Base-by-base conservation (phyloP, 2,797 vertebrate genomes). In the Gadopsis bispinosus region DNA sequence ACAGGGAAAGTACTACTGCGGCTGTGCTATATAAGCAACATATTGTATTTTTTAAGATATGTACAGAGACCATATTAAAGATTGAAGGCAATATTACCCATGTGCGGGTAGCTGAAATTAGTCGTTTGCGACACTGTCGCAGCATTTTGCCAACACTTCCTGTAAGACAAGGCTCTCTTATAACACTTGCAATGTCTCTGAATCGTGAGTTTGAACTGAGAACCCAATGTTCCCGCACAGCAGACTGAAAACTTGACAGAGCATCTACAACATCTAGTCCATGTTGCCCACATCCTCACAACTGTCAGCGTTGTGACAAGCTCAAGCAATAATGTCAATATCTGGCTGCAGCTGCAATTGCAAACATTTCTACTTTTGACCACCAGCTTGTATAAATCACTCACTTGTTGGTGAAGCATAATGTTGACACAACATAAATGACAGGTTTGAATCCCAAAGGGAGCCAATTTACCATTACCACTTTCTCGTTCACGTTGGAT, bases 81-180 rank as follows among this genome's bases (percentile, higher is more conserved):
- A 37, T 68, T 58, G 16, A 55, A 51, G 12, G 5, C 8, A 55
- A 16, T 64, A 56, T 62, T 59, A 61, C 7, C 5, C 41, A n/a
- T 56, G n/a, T 31, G 11, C 6, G 1, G 13, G 48, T 20, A 67
- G 10, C 16, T 31, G 12, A 71, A 45, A 58, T 47, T 45, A 65
- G 26, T 54, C 13, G 51, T 12, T 64, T 47, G 61, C n/a, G 61
- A 64, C 53, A 48, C 20, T 69, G 70, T 54, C 65, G 51, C 17
- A 74, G 58, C 14, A n/a, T 65, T 69, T 77, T 26, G 51, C 29
- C 51, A 69, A 54, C 47, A 61, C 51, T 73, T 86, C 39, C 53
- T 67, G 48, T 37, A 67, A 51, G 33, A 70, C 13, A 31, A 79
- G 43, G 7, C 16, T 68, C 12, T 13, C 19, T 76, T 62, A 69